A percentile compares a stretch with the other conserved stretches of the same genome.
These are phyloP conservation scores for Asbolus verrucosus DNA, from an alignment of 1,140 invertebrate genomes.

Conservation along the genomic window DNA sequence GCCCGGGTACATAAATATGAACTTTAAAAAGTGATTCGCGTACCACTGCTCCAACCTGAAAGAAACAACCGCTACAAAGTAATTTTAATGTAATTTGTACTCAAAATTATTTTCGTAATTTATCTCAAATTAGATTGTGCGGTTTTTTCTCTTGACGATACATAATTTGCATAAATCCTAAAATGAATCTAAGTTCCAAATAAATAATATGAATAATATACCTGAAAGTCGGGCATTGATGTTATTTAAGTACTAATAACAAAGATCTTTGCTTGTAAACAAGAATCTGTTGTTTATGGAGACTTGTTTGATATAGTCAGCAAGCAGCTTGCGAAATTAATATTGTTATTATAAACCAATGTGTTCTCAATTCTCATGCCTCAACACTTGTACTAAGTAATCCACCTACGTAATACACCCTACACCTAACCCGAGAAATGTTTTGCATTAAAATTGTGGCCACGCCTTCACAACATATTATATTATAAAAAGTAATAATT, in stretches of 20 bases:
- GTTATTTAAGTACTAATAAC: conserved; percentile 18
- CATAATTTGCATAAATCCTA: background rate
- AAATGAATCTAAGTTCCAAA: background rate
- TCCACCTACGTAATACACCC: too few relatives aligned
- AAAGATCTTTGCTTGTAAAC: conserved; percentile 1
- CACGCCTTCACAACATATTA: too few relatives aligned
- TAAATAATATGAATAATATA: conserved; percentile 1
- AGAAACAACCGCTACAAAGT: conserved; percentile 34
- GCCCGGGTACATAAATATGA: conserved; percentile 48
- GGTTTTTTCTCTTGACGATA: conserved; percentile 5
- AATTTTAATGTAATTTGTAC: conserved; percentile 42
- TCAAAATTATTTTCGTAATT: conserved; percentile 33
- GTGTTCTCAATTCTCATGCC: too few relatives aligned
- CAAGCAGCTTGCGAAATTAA: too few relatives aligned
- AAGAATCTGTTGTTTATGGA: conserved; percentile 16
- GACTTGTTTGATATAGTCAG: background rate
- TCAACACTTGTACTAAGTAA: too few relatives aligned
- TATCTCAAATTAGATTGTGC: conserved; percentile 26
- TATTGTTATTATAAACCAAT: too few relatives aligned
- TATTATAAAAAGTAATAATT: too few relatives aligned
- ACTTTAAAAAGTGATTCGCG: conserved; percentile 45
- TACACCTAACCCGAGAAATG: too few relatives aligned
- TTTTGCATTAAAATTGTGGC: too few relatives aligned
- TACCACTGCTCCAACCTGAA: conserved; percentile 23
- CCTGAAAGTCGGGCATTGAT: conserved; percentile 13